phyloP scores from a whole-genome alignment of 2,113 vertebrate species.

The Halcyon senegalensis region DNA sequence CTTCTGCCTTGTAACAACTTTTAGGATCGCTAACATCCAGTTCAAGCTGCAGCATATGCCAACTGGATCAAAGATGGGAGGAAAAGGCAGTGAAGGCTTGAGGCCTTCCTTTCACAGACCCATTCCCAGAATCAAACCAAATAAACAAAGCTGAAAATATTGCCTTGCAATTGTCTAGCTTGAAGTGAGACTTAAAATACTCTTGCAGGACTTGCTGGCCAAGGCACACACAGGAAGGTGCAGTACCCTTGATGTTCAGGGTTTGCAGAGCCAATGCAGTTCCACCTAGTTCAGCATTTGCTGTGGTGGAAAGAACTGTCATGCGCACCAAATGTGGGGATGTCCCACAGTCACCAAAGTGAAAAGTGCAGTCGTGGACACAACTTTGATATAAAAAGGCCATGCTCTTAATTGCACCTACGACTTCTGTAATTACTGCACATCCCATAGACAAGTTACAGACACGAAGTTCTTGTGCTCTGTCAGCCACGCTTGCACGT shows the following conservation, averaged over 20 bases:
- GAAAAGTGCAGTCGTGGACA: not conserved
- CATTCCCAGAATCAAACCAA: not conserved
- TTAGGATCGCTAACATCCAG: not conserved
- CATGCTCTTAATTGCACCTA: not conserved
- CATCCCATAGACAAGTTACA: not conserved
- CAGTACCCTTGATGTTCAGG: not conserved
- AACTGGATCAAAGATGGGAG: not conserved
- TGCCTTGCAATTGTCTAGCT: not conserved
- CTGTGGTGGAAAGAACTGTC: not conserved
- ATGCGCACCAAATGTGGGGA: accelerated
- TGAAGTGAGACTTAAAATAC: not conserved
- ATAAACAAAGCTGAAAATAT: not conserved
- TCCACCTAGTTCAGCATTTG: accelerated
- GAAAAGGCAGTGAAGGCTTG: not conserved
- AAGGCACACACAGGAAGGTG: not conserved
- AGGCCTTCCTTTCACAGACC: not conserved
- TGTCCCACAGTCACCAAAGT: not conserved
- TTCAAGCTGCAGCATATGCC: not conserved
- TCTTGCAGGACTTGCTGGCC: not conserved
- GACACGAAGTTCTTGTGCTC: not conserved
- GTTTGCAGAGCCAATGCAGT: not conserved
- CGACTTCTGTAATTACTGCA: not conserved
- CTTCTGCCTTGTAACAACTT: not conserved
- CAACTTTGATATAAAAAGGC: not conserved
- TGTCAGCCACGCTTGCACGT: not conserved